These are phyloP conservation scores for Notarius lentiginosus DNA, from an alignment of 2,113 vertebrate species.

Conservation along the genomic window DNA sequence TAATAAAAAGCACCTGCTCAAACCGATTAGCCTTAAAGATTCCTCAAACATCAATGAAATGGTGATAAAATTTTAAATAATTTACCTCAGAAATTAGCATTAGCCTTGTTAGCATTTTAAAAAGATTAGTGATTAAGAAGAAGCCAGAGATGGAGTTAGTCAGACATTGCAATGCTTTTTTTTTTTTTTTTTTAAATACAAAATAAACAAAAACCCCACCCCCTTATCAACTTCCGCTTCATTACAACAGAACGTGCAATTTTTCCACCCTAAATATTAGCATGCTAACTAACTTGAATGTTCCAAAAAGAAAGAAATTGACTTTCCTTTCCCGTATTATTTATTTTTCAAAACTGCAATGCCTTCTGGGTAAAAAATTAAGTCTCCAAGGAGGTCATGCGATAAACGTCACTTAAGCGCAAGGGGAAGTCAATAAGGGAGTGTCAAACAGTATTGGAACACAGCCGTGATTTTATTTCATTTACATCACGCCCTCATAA, in stretches of 20 bases:
- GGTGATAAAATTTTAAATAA: background rate
- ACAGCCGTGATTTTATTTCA: background rate
- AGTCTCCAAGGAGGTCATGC: background rate
- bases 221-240: background rate
- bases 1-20: background rate
- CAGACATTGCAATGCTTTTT: background rate
- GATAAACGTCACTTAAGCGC: background rate
- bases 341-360: background rate
- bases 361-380: background rate
- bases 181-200: background rate
- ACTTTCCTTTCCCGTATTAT: background rate
- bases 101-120: conserved; percentile 26
- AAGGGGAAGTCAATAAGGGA: background rate
- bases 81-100: background rate
- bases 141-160: conserved; percentile 20
- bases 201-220: background rate
- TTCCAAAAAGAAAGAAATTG: background rate
- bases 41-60: too few species aligned
- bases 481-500: conserved; percentile 29
- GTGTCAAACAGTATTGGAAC: background rate
- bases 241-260: background rate
- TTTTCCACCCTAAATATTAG: background rate
- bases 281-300: background rate
- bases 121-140: background rate
- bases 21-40: background rate